phyloP scores from a whole-genome alignment of 2,113 vertebrate genomes.

The Engraulis encrasicolus region DNA sequence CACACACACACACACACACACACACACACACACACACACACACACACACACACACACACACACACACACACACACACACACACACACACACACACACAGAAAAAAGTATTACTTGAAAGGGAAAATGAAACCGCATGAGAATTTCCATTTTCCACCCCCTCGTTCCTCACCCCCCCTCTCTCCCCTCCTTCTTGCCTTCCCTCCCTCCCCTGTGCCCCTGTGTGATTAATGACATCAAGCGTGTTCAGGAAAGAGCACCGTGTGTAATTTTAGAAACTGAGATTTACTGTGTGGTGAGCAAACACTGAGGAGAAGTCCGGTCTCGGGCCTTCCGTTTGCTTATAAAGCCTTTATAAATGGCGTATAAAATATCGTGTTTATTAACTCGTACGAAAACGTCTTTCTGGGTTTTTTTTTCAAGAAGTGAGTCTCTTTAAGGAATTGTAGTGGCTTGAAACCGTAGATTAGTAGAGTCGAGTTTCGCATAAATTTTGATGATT shows the following conservation, averaged over 20 bases:
- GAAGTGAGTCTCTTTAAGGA: not conserved
- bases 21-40: not conserved
- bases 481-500: slow-evolving; percentile 10
- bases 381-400: slow-evolving; percentile 2
- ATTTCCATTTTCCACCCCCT: not conserved
- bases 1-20: not conserved
- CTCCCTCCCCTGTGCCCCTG: not conserved
- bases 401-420: slow-evolving; percentile 2
- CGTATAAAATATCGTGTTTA: slow-evolving; percentile 16
- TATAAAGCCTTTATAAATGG: slow-evolving; percentile 19
- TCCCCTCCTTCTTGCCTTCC: not conserved
- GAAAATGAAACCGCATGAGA: slow-evolving; percentile 25
- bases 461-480: not conserved
- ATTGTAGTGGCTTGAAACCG: slow-evolving; percentile 4
- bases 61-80: not conserved
- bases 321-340: slow-evolving; percentile 14
- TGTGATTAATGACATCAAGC: slow-evolving; percentile 24
- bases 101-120: not conserved
- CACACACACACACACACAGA: not conserved
- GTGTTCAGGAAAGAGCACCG: slow-evolving; percentile 12
- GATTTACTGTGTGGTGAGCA: slow-evolving; percentile 19
- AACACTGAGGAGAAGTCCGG: slow-evolving; percentile 6
- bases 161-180: not conserved
- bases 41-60: not conserved
- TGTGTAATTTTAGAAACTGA: slow-evolving; percentile 7